These are phyloP conservation scores for mouse (Mus musculus) DNA, from an alignment of 2,113 vertebrate genomes.

Conservation along the genomic window GRCm39 chr8:92015001-92015500, in stretches of 20 bases:
- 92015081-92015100: neutral
- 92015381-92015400: neutral
- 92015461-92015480: constrained; percentile 15
- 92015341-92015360: neutral
- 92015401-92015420: neutral
- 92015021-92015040: too few relatives aligned
- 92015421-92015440: neutral
- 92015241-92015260: constrained; percentile 3
- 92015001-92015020: neutral
- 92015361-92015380: neutral
- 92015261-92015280: neutral
- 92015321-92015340: neutral
- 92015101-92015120: neutral
- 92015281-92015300: constrained; percentile 28
- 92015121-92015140: neutral
- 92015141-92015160: neutral
- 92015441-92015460: constrained; percentile 25
- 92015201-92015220: neutral
- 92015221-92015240: neutral
- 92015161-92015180: neutral
- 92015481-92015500: neutral
- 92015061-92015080: neutral
- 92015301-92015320: neutral
- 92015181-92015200: neutral
- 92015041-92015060: neutral